Conservation (phyloP, 2,888 invertebrate species). For the Meteorus colon region DNA sequence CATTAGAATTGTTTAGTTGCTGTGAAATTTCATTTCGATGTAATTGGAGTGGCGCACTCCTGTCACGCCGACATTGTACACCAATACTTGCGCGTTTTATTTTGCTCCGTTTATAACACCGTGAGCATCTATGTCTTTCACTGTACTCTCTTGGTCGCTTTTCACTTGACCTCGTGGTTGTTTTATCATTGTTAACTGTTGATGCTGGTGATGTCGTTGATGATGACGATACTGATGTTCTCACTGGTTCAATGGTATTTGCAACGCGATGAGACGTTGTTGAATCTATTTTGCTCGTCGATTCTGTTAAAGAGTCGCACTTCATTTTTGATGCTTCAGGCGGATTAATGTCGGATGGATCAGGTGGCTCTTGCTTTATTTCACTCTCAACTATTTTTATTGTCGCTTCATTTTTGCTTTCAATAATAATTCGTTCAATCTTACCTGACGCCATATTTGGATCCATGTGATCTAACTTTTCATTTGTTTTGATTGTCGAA, state of each 20-base stretch:
- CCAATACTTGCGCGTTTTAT: constrained; percentile 82
- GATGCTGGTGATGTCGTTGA: constrained; percentile 28
- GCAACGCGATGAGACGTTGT: constrained; percentile 34
- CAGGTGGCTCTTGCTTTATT: constrained; percentile 57
- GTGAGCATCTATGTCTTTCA: constrained; percentile 76
- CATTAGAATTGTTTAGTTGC: constrained; percentile 60
- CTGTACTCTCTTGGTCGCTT: constrained; percentile 65
- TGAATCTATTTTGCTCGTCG: constrained; percentile 45
- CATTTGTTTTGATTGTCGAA: not conserved
- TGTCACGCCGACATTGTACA: constrained; percentile 81
- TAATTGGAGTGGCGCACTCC: constrained; percentile 65
- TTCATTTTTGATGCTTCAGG: constrained; percentile 26
- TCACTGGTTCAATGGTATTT: constrained; percentile 15
- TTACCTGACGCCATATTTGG: constrained; percentile 36
- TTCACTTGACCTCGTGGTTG: constrained; percentile 63
- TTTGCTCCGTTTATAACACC: constrained; percentile 82
- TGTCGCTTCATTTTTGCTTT: constrained; percentile 41
- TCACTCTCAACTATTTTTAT: constrained; percentile 9
- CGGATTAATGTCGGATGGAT: constrained; percentile 35
- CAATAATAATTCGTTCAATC: constrained; percentile 30
- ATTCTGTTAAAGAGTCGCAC: constrained; percentile 30
- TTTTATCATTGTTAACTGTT: constrained; percentile 37
- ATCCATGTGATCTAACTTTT: not conserved
- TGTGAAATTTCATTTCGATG: constrained; percentile 58
- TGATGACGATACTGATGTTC: constrained; percentile 31